Evolutionary conservation across 2,888 invertebrate genomes (phyloP), one percentile per base, ranked within the genome.

Genomic region (Imbricaverruca yamaguchii): DNA sequence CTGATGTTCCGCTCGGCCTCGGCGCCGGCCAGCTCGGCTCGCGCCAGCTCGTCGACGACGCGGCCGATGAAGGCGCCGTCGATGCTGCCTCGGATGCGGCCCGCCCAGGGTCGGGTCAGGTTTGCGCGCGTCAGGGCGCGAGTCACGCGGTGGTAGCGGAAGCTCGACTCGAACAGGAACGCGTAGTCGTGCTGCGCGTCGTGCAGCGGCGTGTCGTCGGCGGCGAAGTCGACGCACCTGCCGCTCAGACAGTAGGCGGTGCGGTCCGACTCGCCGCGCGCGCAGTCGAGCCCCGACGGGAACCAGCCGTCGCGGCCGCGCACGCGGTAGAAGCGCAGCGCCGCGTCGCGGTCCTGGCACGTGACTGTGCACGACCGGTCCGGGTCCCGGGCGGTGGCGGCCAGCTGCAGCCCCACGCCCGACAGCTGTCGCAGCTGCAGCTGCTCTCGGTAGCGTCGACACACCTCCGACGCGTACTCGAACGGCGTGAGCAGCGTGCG

Each of bases 291-390:
- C 23, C 94, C 94, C 80, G 93, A 91, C 3, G 94, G 94, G 87
- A 94, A 94, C 91, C 93, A 93, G 10, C 94, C 94, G 84, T 93
- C 93, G 84, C 92, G 92, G 0, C 94, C 94, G 85, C 94, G 94
- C 0, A 94, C 94, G 84, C 94, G 88, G 87, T 94, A 94, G 88
- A 94, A 94, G 80, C 94, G 89, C 85, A 94, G 93, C 0, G 91
- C 89, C 8, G 92, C 91, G 7, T 89, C 88, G 85, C 93, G 93
- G 86, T 94, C 94, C 86, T 94, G 94, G 84, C 94, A 94, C 12
- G 94, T 94, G 7, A 94, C 91, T 57, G 92, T 90, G 85, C 94
- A 94, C 0, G 94, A 92, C 63, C 94, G 89, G 87, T 94, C 94
- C 0, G 93, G 92, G 85, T 94, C 94, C 86, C 93, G 93, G 91